These are phyloP conservation scores for Pleuronectes platessa DNA, from an alignment of 2,113 vertebrate species.

Conservation along the genomic window DNA sequence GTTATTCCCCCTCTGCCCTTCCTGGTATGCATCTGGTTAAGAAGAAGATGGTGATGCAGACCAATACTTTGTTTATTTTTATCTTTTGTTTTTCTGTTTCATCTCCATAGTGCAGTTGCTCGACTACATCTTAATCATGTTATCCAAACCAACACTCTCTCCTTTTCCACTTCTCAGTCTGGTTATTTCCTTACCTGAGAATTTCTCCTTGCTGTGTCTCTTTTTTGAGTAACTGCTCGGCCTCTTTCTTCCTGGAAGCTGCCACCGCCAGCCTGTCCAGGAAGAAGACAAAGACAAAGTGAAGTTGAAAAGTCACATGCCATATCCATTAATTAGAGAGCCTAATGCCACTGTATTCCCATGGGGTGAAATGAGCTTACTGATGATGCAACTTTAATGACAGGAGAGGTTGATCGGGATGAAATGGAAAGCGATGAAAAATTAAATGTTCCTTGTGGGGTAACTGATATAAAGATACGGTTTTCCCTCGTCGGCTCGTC, in stretches of 20 bases:
- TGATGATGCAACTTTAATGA: slow-evolving; percentile 55
- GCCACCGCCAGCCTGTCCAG: slow-evolving; percentile 76
- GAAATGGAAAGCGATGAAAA: slow-evolving; percentile 48
- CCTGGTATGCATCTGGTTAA: slow-evolving; percentile 59
- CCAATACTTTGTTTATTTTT: background rate
- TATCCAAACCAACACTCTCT: background rate
- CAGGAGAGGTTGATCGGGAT: slow-evolving; percentile 31
- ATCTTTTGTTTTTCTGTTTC: slow-evolving; percentile 17
- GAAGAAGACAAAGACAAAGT: background rate
- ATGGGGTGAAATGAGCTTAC: slow-evolving; percentile 38
- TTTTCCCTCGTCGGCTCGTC: background rate
- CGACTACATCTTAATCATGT: background rate
- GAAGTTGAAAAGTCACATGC: background rate
- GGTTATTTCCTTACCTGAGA: slow-evolving; percentile 81
- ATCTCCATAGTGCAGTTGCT: slow-evolving; percentile 29
- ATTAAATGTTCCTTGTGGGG: slow-evolving; percentile 32
- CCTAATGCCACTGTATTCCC: slow-evolving; percentile 35
- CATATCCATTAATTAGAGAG: slow-evolving; percentile 34
- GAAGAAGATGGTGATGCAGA: slow-evolving; percentile 20
- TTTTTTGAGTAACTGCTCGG: slow-evolving; percentile 76
- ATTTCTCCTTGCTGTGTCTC: slow-evolving; percentile 71
- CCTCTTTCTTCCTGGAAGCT: slow-evolving; percentile 69
- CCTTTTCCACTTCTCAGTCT: background rate
- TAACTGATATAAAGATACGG: slow-evolving; percentile 53
- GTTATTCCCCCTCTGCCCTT: slow-evolving; percentile 70